phyloP scores from a whole-genome alignment of 2,888 invertebrate genomes.

The Lepidochitona cinerea region DNA sequence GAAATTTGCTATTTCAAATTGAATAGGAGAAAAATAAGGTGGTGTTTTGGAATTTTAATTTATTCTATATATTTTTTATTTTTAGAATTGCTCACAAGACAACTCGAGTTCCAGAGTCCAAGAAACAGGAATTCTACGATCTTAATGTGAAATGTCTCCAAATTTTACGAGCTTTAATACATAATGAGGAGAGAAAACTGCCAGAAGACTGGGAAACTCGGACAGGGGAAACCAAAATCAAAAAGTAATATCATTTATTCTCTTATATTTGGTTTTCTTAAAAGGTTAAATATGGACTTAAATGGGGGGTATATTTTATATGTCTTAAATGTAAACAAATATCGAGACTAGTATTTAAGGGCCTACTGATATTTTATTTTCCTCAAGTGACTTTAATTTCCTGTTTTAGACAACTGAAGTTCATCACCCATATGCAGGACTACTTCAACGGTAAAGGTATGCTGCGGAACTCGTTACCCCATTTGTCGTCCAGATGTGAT shows the following conservation, averaged over 20 bases:
- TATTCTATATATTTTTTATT: too few species aligned
- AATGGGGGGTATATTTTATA: too few species aligned
- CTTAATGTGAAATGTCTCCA: conserved; percentile 69
- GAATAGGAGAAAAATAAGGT: too few species aligned
- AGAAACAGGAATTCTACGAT: conserved; percentile 66
- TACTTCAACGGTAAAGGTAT: conserved; percentile 58
- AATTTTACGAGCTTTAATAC: conserved; percentile 66
- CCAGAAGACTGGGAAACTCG: conserved; percentile 65
- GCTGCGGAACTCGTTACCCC: conserved; percentile 65
- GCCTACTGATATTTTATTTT: too few species aligned
- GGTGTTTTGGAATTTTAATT: too few species aligned
- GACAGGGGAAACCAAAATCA: conserved; percentile 55
- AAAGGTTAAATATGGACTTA: too few species aligned
- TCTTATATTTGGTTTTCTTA: too few species aligned
- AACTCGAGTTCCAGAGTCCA: conserved; percentile 52
- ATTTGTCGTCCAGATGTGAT: conserved; percentile 64
- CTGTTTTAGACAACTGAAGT: conserved; percentile 52
- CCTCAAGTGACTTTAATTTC: too few species aligned
- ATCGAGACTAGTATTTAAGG: too few species aligned
- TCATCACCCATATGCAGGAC: conserved; percentile 60
- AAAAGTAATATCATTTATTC: conserved; percentile 49
- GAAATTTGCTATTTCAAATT: too few species aligned
- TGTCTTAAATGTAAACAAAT: too few species aligned
- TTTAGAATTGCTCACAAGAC: conserved; percentile 51
- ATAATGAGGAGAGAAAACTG: conserved; percentile 68